Evolutionary conservation across 2,113 vertebrate genomes (phyloP).

Genomic region (Mastomys coucha): DNA sequence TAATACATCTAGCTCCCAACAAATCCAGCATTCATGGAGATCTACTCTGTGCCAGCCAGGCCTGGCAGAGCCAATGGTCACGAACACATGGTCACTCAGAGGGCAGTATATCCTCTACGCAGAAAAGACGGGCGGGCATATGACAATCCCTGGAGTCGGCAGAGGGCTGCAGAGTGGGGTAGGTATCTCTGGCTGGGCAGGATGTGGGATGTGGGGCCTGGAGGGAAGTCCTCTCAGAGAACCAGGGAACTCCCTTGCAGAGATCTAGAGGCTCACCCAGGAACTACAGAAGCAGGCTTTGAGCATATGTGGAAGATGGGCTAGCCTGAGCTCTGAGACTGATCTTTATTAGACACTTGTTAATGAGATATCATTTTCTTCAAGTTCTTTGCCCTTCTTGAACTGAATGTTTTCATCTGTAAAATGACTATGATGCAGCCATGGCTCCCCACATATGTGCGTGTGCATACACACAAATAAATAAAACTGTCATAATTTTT

Average conservation of each 20-base stretch:
- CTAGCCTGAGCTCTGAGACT: background rate
- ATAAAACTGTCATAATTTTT: background rate
- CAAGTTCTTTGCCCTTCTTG: conserved; percentile 34
- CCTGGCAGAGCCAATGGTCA: background rate
- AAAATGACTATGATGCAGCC: background rate
- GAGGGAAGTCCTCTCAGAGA: background rate
- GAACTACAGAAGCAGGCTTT: background rate
- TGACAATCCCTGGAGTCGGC: background rate
- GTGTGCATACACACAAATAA: background rate
- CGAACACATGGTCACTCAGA: background rate
- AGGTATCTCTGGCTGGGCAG: background rate
- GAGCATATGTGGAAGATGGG: background rate
- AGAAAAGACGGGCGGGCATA: background rate
- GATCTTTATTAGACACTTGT: background rate
- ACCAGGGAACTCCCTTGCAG: background rate
- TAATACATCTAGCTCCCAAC: background rate
- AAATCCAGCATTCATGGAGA: background rate
- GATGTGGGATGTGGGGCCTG: background rate
- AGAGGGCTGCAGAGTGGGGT: background rate
- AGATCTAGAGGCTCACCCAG: background rate
- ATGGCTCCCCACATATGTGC: too few species aligned
- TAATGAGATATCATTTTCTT: background rate
- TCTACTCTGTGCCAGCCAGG: background rate
- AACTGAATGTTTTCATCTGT: conserved; percentile 20
- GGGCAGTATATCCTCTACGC: background rate